These are phyloP conservation scores for Oryzias javanicus DNA, from an alignment of 2,113 vertebrate genomes.

Conservation along the genomic window DNA sequence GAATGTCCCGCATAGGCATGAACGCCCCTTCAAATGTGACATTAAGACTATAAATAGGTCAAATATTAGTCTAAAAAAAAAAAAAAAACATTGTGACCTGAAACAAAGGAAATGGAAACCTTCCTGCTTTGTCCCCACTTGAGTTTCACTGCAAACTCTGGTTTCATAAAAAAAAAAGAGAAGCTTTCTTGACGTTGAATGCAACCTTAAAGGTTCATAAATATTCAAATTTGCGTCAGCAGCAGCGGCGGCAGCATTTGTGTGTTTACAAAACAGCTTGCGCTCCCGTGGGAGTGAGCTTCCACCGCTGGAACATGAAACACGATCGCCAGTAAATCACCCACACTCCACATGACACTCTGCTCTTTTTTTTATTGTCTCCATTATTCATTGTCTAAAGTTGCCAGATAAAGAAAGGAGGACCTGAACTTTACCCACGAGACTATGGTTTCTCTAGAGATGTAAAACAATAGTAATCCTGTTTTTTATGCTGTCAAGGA, in stretches of 20 bases:
- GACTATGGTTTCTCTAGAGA: slow-evolving; percentile 48
- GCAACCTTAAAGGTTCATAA: slow-evolving; percentile 66
- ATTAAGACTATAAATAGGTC: neutral
- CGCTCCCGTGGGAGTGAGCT: slow-evolving; percentile 62
- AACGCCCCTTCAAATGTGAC: slow-evolving; percentile 7
- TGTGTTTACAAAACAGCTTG: slow-evolving; percentile 70
- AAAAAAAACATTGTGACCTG: slow-evolving; percentile 4
- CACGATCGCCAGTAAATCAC: slow-evolving; percentile 66
- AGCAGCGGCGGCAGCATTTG: slow-evolving; percentile 39
- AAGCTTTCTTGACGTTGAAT: slow-evolving; percentile 40
- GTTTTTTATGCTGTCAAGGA: slow-evolving; percentile 33
- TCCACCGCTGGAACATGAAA: slow-evolving; percentile 65
- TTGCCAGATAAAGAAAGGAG: slow-evolving; percentile 51
- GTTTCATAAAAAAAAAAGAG: slow-evolving; percentile 31
- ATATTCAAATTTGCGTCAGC: slow-evolving; percentile 73
- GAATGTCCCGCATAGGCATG: neutral
- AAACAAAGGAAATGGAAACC: slow-evolving; percentile 23
- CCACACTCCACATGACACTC: slow-evolving; percentile 48
- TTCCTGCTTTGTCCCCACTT: slow-evolving; percentile 23
- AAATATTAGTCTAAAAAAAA: slow-evolving; percentile 9
- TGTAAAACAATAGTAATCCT: slow-evolving; percentile 33
- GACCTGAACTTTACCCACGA: slow-evolving; percentile 48
- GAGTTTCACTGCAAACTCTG: slow-evolving; percentile 23
- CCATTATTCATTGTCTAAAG: slow-evolving; percentile 56
- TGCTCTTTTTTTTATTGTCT: slow-evolving; percentile 53